phyloP scores from a whole-genome alignment of 2,888 invertebrate species.

The Sericinus montela region DNA sequence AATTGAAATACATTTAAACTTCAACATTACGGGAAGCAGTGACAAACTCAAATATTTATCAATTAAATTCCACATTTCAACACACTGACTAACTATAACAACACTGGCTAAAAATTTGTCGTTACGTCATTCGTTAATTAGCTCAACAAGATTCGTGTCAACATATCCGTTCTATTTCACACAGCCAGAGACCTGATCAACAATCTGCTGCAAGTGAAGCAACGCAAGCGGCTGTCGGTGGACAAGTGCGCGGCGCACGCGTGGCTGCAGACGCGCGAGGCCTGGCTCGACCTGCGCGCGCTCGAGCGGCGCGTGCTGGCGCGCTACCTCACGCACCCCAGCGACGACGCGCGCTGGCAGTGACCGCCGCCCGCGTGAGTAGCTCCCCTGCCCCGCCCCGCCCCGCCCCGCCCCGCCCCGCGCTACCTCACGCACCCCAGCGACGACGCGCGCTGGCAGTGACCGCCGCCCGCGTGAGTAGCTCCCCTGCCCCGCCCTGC shows the following conservation, averaged over 20 bases:
- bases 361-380: conserved; percentile 7
- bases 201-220: conserved; percentile 97
- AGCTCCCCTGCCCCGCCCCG: neutral
- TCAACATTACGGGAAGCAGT: too few species aligned
- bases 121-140: too few species aligned
- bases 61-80: too few species aligned
- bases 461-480: too few species aligned
- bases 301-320: conserved; percentile 81
- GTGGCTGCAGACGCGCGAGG: conserved; percentile 98
- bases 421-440: neutral
- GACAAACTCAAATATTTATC: too few species aligned
- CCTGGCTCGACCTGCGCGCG: conserved; percentile 95
- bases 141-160: too few species aligned
- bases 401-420: conserved; percentile 24
- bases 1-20: too few species aligned
- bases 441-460: too few species aligned
- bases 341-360: conserved; percentile 53
- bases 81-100: too few species aligned
- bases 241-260: conserved; percentile 97
- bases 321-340: conserved; percentile 66
- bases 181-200: conserved; percentile 98
- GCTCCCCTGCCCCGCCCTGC: too few species aligned
- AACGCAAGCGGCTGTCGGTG: conserved; percentile 95
- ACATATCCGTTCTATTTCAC: neutral
- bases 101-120: too few species aligned